phyloP scores from a whole-genome alignment of 2,888 invertebrate species.

The Koerneria pararmatus region DNA sequence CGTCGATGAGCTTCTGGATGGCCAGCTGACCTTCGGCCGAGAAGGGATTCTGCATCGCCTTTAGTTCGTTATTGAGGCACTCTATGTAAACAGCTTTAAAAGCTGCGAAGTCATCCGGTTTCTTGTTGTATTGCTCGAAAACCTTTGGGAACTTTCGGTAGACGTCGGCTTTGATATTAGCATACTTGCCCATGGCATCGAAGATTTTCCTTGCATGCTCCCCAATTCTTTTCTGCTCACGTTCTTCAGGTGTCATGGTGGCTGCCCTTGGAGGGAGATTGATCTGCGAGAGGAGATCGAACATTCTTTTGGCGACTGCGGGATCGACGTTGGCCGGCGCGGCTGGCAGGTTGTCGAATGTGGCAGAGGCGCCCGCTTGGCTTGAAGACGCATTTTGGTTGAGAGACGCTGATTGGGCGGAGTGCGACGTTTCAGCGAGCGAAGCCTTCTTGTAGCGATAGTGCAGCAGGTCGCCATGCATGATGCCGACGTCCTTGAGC shows the following conservation, averaged over 20 bases:
- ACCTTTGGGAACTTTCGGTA: slow-evolving; percentile 25
- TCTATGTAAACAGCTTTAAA: background rate
- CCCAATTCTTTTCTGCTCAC: slow-evolving; percentile 7
- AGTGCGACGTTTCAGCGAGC: slow-evolving; percentile 5
- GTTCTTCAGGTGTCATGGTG: background rate
- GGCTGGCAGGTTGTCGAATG: slow-evolving; percentile 1
- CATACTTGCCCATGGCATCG: slow-evolving; percentile 17
- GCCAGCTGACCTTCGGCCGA: slow-evolving; percentile 88
- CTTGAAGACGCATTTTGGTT: no score
- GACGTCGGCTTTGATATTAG: slow-evolving; percentile 22
- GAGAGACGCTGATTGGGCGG: background rate
- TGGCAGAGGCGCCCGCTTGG: no score
- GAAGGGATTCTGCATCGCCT: slow-evolving; percentile 89
- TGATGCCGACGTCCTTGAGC: slow-evolving; percentile 2
- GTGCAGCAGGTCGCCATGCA: background rate
- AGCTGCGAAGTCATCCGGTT: slow-evolving; percentile 35
- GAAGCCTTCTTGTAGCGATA: background rate
- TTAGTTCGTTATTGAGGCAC: slow-evolving; percentile 68
- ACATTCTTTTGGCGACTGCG: background rate
- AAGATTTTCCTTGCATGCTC: slow-evolving; percentile 18
- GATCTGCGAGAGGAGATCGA: background rate
- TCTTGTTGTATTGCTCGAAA: slow-evolving; percentile 26
- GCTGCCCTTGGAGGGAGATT: background rate
- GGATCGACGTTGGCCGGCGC: background rate
- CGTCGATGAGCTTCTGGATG: slow-evolving; percentile 88